Percentiles rank a stretch among this genome's conserved stretches.
Conservation (phyloP, 2,888 invertebrate genomes). For the Hydrotaea cyrtoneurina region DNA sequence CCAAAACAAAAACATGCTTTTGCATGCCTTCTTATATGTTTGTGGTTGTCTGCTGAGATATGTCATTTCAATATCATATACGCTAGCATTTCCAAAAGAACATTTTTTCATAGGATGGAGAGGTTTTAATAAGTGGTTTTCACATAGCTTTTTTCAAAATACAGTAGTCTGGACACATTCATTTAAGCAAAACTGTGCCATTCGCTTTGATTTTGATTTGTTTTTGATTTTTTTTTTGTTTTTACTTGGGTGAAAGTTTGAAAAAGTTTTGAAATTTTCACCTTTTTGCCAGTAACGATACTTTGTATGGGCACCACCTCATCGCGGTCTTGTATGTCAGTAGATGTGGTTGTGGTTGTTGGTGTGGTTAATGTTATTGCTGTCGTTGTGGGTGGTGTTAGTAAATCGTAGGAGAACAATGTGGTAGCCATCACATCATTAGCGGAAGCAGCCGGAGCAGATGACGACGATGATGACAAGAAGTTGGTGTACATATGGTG, state of each 20-base stretch:
- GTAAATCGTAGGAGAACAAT: neutral
- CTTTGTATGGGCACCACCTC: slow-evolving; percentile 57
- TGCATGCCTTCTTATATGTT: slow-evolving; percentile 47
- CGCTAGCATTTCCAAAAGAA: slow-evolving; percentile 41
- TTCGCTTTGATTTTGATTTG: slow-evolving; percentile 7
- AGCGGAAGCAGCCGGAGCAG: neutral
- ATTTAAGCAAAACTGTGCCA: slow-evolving; percentile 41
- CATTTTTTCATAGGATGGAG: slow-evolving; percentile 14
- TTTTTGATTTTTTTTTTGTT: slow-evolving; percentile 20
- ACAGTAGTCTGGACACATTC: slow-evolving; percentile 32
- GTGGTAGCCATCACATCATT: neutral
- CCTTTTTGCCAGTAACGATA: slow-evolving; percentile 64
- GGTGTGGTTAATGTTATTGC: slow-evolving; percentile 40
- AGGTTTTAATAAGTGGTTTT: slow-evolving; percentile 2
- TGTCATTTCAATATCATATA: slow-evolving; percentile 23
- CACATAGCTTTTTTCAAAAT: slow-evolving; percentile 32
- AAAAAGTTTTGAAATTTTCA: slow-evolving; percentile 62
- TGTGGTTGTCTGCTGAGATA: neutral
- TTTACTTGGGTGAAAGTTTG: slow-evolving; percentile 34
- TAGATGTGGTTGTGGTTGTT: slow-evolving; percentile 31
- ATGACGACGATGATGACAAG: neutral
- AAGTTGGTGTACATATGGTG: neutral
- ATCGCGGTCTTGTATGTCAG: slow-evolving; percentile 23
- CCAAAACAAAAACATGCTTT: slow-evolving; percentile 54
- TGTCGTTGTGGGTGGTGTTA: slow-evolving; percentile 38